Base-by-base conservation (phyloP, 2,888 invertebrate species). In the Petrolisthes cinctipes region DNA sequence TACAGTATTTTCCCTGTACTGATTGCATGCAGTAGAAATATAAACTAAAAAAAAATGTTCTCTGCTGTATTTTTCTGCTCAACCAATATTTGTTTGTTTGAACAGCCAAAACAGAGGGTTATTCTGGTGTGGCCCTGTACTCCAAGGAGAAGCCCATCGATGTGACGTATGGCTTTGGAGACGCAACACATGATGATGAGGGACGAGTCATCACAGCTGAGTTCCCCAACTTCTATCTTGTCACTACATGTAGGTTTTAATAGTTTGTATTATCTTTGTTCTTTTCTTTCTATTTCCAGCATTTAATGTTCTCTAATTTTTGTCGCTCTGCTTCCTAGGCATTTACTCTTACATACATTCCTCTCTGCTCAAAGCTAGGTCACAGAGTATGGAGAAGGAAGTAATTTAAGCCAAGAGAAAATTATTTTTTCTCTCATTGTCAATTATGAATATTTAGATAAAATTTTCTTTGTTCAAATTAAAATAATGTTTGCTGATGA, bases 41-140 rank as follows among this genome's bases (percentile, higher is more conserved):
- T 1, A 2, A 37, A 37, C 37, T 37, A 37, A 37, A 37, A 37
- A 37, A 37, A 37, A 37, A 37, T 1, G 0, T 37, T 37, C 37
- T 37, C 37, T 61, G 61, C 3, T 17, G 61, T 61, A 61, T 61
- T 61, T 61, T 61, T 11, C 1, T 61, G 61, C 9, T 11, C 11
- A 17, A 37, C 17, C 3, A 61, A 61, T n/a, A 20, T n/a, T 76
- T 7, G 5, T 76, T 61, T 56, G 75, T 75, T 93, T 23, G 81
- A 86, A 9, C 90, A 89, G 91, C 90, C 4, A 75, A 91, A 91
- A 92, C 92, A 76, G 93, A 96, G 85, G 99, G 99, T 0, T 98
- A 99, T 93, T 97, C 98, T 4, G 99, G 99, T 9, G 97, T 99
- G 20, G 98, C 96, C 14, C 94, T 99, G 57, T 96, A 97, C 92